Conservation (phyloP, 2,113 vertebrate species). For the Tragelaphus buxtoni region DNA sequence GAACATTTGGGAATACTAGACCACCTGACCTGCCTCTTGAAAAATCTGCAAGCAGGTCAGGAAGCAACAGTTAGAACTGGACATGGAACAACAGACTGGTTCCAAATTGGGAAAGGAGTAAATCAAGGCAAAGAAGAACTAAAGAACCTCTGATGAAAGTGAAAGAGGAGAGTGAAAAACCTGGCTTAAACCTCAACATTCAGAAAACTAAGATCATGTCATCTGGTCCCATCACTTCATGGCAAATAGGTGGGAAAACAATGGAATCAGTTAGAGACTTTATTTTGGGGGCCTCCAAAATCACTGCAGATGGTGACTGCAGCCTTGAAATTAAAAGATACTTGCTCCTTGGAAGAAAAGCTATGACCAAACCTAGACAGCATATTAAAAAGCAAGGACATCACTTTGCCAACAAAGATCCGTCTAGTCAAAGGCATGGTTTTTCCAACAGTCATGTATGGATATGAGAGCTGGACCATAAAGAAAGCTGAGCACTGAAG, state of each 20-base stretch:
- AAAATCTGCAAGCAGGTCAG: not conserved
- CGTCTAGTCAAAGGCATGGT: accelerated
- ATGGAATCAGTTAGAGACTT: not conserved
- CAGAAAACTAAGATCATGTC: not conserved
- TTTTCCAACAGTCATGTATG: not conserved
- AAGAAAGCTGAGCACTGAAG: accelerated
- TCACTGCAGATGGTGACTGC: not conserved
- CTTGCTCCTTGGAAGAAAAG: not conserved
- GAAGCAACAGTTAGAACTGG: not conserved
- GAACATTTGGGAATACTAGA: not conserved
- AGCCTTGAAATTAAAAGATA: not conserved
- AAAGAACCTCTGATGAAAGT: not conserved
- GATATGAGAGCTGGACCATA: not conserved
- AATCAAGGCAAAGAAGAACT: not conserved
- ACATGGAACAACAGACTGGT: not conserved
- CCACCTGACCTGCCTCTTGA: not conserved
- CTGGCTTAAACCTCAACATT: not conserved
- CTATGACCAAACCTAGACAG: not conserved
- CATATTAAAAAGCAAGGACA: not conserved
- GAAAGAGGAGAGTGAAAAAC: not conserved
- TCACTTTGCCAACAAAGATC: not conserved
- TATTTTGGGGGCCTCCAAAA: not conserved
- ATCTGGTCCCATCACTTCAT: not conserved
- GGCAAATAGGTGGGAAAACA: not conserved
- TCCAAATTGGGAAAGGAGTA: not conserved